Conservation (phyloP, 2,113 vertebrate species). For the Chaetodon auriga region DNA sequence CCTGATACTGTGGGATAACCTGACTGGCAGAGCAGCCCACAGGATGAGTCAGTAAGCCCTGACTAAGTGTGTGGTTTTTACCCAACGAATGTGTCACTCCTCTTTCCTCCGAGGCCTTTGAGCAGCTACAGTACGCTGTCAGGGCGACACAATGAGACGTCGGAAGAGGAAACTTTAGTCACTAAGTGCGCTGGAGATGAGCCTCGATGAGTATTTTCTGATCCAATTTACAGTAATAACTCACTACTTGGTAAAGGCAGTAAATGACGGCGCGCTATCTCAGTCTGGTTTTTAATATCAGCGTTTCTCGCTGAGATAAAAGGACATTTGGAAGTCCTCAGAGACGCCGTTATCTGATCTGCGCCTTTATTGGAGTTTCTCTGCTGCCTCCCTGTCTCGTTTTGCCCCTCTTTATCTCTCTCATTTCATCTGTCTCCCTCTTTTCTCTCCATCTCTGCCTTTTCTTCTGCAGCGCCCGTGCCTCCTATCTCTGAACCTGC, state of each 20-base stretch:
- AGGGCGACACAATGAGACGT: constrained; percentile 40
- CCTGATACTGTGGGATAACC: constrained; percentile 59
- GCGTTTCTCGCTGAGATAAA: constrained; percentile 72
- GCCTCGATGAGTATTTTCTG: constrained; percentile 53
- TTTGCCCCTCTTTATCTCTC: constrained; percentile 69
- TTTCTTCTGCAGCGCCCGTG: constrained; percentile 36
- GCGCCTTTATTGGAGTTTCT: constrained; percentile 79
- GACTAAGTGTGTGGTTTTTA: constrained; percentile 59
- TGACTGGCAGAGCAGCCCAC: constrained; percentile 53
- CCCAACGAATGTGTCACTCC: constrained; percentile 29
- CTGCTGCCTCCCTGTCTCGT: constrained; percentile 63
- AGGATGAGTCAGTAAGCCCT: constrained; percentile 64
- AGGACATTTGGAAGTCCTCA: constrained; percentile 77
- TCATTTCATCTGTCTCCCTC: constrained; percentile 65
- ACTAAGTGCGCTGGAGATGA: constrained; percentile 47
- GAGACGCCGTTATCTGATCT: constrained; percentile 77
- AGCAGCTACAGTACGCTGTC: constrained; percentile 38
- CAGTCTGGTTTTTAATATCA: constrained; percentile 77
- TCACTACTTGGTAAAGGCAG: constrained; percentile 60
- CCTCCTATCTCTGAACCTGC: constrained; percentile 46
- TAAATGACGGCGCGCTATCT: constrained; percentile 58
- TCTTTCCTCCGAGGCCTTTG: constrained; percentile 39
- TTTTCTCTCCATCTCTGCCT: constrained; percentile 55
- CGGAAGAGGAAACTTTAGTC: constrained; percentile 67
- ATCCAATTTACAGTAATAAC: constrained; percentile 76